Evolutionary conservation across 2,113 vertebrate species (phyloP), one percentile per base, ranked within the genome.

Genomic region (Chrysemys picta): DNA sequence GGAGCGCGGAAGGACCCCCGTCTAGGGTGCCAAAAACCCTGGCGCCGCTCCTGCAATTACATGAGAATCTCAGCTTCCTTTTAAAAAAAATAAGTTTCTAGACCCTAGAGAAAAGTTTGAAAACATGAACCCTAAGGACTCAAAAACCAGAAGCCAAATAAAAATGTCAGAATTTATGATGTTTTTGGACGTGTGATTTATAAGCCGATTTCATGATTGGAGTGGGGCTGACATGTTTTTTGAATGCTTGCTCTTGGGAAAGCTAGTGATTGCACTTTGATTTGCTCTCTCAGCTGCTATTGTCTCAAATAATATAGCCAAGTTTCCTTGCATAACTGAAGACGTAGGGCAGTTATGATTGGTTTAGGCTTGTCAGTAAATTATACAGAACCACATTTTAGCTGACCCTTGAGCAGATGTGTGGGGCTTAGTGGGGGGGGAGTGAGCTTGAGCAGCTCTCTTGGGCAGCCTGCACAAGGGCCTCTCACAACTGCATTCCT

Each of bases 381-480:
- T 38, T 25, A 19, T 1, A 5, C 17, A 35, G 53, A 65, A 35
- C 25, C 35, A 10, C 8, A 29, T 72, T 25, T 4, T 0, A 0
- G 11, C 75, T 19, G 84, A 83, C 22, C 54, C 50, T 54, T 2
- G 21, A 27, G 65, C 27, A 1, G 0, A 38, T 38, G 81, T 54
- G 13, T 9, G n/a, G 80, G 24, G 50, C 52, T 54, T 31, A 8
- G 42, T 29, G 29, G 88, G 52, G 42, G 42, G 31, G 16, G 21
- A n/a, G 35, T 8, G 19, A 82, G 62, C 79, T 1, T 22, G 56
- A 45, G 45, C 1, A 6, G 2, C 22, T 53, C 13, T 45, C 24
- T 0, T 0, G 8, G 29, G 42, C 6, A 0, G 29, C 29, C 42
- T 31, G 21, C 3, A 0, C 27, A 17, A 72, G 19, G 50, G 38